Percentiles rank a stretch among this genome's conserved stretches.
phyloP scores from a whole-genome alignment of 2,888 invertebrate genomes.

The Fabriciana adippe region DNA sequence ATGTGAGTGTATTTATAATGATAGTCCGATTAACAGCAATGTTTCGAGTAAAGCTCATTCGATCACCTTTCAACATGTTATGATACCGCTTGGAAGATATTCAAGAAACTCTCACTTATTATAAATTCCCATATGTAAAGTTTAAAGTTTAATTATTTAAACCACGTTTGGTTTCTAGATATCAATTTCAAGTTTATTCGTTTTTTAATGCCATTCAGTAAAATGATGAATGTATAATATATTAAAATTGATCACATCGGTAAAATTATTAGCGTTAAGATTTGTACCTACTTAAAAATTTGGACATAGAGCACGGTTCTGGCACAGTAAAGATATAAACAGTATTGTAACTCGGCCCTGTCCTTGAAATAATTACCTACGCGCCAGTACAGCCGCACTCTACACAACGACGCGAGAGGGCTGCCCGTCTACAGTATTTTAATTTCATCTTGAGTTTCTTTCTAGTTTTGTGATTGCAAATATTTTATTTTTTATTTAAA shows the following conservation, averaged over 20 bases:
- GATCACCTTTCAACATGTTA: background rate
- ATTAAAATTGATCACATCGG: constrained; percentile 2
- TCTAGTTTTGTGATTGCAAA: no score
- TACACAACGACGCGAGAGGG: no score
- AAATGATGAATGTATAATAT: constrained; percentile 5
- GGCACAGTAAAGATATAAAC: no score
- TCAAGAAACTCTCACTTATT: constrained; percentile 36
- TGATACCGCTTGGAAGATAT: constrained; percentile 17
- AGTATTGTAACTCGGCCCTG: no score
- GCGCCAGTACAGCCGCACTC: no score
- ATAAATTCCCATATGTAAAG: constrained; percentile 30
- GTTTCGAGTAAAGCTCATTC: background rate
- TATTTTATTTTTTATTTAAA: no score
- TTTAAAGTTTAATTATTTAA: constrained; percentile 29
- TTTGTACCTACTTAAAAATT: background rate
- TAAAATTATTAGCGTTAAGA: background rate
- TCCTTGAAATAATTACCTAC: no score
- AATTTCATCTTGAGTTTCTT: no score
- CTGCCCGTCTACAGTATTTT: no score
- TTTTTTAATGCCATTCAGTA: constrained; percentile 13
- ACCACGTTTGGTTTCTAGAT: constrained; percentile 23
- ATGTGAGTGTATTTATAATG: no score
- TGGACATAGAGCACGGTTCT: background rate
- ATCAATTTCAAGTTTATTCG: constrained; percentile 19
- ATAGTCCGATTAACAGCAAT: background rate